These are phyloP conservation scores for Subanguina moxae DNA, from an alignment of 1,140 invertebrate genomes.

Conservation along the genomic window DNA sequence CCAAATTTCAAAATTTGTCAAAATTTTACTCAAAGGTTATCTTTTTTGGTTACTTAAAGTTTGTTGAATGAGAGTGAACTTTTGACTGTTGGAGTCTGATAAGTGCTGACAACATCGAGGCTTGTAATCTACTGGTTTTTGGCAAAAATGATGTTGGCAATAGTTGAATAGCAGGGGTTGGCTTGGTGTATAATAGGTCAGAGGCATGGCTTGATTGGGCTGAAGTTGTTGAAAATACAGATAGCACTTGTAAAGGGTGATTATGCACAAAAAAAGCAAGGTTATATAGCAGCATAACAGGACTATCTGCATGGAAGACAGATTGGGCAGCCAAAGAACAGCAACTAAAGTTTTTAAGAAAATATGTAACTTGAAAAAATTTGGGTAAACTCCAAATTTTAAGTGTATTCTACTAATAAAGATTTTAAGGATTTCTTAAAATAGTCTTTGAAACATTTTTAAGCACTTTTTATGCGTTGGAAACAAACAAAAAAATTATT, in stretches of 20 bases:
- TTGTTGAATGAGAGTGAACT: not conserved
- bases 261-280: not conserved
- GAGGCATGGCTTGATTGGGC: not conserved
- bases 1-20: no score
- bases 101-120: not conserved
- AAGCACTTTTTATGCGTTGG: no score
- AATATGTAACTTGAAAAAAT: no score
- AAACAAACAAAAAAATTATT: no score
- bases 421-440: no score
- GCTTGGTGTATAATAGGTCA: not conserved
- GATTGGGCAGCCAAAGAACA: not conserved
- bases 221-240: conserved; percentile 1
- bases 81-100: conserved; percentile 4
- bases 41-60: no score
- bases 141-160: not conserved
- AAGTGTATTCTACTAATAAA: no score
- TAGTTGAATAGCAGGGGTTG: conserved; percentile 1
- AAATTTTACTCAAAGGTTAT: no score
- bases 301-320: not conserved
- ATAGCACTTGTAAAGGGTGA: not conserved
- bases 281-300: not conserved
- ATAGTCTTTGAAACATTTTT: no score
- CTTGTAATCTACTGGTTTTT: not conserved
- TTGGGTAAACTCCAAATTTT: no score
- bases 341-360: no score